phyloP scores from a whole-genome alignment of 1,140 invertebrate genomes.

The Zaprionus lachaisei region DNA sequence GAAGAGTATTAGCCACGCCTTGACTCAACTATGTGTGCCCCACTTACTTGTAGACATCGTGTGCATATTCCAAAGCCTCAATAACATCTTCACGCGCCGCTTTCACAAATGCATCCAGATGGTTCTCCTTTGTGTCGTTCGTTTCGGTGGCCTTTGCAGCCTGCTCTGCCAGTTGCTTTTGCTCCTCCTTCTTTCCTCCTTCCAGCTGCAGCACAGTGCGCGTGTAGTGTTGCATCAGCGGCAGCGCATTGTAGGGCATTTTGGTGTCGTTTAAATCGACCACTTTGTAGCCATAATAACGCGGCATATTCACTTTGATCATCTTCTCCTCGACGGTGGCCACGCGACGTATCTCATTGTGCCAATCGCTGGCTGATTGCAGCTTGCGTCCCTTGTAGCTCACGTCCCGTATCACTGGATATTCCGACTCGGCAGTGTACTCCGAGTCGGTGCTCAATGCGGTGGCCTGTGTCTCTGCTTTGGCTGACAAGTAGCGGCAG shows the following conservation, averaged over 20 bases:
- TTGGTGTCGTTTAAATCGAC: slow-evolving; percentile 87
- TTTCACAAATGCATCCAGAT: slow-evolving; percentile 74
- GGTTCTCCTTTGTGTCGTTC: neutral
- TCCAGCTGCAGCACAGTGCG: slow-evolving; percentile 87
- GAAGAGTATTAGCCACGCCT: neutral
- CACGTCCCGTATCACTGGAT: slow-evolving; percentile 88
- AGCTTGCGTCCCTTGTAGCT: slow-evolving; percentile 82
- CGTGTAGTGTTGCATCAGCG: slow-evolving; percentile 89
- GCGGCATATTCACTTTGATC: slow-evolving; percentile 91
- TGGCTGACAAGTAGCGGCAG: slow-evolving; percentile 26
- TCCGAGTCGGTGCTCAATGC: slow-evolving; percentile 39
- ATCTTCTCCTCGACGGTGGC: slow-evolving; percentile 93
- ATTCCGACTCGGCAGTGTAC: slow-evolving; percentile 85
- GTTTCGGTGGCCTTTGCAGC: neutral
- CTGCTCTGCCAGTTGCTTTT: slow-evolving; percentile 26
- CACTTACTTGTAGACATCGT: slow-evolving; percentile 66
- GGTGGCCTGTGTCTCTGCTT: slow-evolving; percentile 33
- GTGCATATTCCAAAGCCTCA: slow-evolving; percentile 63
- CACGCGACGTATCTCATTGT: slow-evolving; percentile 87
- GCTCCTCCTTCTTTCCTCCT: slow-evolving; percentile 58
- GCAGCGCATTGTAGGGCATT: slow-evolving; percentile 89
- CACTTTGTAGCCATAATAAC: slow-evolving; percentile 91
- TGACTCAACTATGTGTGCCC: neutral
- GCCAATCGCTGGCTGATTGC: slow-evolving; percentile 84
- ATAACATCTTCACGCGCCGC: slow-evolving; percentile 53